Evolutionary conservation across 2,888 invertebrate species (phyloP).

Genomic region (Emmelina monodactyla): DNA sequence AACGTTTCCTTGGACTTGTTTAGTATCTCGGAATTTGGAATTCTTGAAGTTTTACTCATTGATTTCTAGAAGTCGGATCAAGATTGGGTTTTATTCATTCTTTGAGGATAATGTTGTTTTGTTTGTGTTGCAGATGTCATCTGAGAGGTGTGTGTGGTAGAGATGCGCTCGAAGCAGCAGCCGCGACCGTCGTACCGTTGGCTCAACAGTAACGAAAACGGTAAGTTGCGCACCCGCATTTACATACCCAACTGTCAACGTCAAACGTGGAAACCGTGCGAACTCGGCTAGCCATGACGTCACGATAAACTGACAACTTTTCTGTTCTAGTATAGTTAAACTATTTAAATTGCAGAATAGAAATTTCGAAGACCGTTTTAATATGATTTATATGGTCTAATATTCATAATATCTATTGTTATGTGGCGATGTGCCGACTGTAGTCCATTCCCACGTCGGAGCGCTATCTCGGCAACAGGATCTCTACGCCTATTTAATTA

Average conservation of each 20-base stretch:
- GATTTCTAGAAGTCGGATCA: constrained; percentile 14
- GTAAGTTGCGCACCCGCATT: no score
- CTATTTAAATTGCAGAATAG: no score
- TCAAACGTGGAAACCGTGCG: no score
- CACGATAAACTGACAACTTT: no score
- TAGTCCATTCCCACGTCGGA: background rate
- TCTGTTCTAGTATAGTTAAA: no score
- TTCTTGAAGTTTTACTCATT: constrained; percentile 21
- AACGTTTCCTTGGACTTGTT: constrained; percentile 24
- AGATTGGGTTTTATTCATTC: background rate
- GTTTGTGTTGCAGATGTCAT: constrained; percentile 32
- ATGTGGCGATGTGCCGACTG: background rate
- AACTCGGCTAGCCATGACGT: no score
- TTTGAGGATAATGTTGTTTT: constrained; percentile 3
- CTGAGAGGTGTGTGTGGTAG: constrained; percentile 39
- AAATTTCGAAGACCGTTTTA: no score
- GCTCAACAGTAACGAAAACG: constrained; percentile 72
- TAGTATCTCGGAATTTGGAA: constrained; percentile 14
- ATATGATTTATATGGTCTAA: no score
- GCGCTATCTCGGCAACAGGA: no score
- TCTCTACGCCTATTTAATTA: no score
- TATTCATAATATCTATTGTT: no score
- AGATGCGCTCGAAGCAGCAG: constrained; percentile 76
- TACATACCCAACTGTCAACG: no score
- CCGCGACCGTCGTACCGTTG: constrained; percentile 75